Conservation (phyloP, 2,888 invertebrate genomes). For the Serripes groenlandicus region DNA sequence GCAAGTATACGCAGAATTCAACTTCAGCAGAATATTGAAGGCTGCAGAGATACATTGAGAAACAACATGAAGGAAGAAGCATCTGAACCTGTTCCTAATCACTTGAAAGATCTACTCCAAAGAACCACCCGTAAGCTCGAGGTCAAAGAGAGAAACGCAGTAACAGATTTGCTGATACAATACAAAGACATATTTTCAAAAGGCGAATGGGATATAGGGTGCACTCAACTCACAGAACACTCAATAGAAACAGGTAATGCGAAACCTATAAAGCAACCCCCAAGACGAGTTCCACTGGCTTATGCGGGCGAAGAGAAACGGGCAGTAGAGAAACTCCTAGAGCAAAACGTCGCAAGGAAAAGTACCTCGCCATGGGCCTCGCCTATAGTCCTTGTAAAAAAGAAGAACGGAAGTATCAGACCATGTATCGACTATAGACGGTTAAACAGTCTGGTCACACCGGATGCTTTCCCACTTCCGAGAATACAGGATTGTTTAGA, state of each 20-base stretch:
- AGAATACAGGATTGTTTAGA: conserved; percentile 45
- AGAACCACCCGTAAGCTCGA: too few relatives aligned
- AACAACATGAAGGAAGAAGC: not conserved
- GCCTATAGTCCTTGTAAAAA: conserved; percentile 29
- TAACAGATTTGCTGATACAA: conserved; percentile 34
- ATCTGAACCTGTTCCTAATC: not conserved
- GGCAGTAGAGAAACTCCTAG: conserved; percentile 31
- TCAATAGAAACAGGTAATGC: conserved; percentile 50
- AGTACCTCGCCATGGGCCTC: conserved; percentile 42
- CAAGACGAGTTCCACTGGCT: conserved; percentile 47
- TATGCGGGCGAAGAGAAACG: conserved; percentile 37
- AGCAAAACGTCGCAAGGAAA: conserved; percentile 35
- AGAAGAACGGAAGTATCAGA: conserved; percentile 40
- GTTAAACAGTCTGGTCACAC: conserved; percentile 29
- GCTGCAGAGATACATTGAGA: not conserved
- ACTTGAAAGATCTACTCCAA: not conserved
- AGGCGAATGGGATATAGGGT: conserved; percentile 49
- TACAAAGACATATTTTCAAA: conserved; percentile 45
- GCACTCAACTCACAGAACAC: conserved; percentile 56
- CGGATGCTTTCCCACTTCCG: conserved; percentile 14
- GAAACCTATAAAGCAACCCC: conserved; percentile 49
- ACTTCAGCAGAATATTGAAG: not conserved
- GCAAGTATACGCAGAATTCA: conserved; percentile 13
- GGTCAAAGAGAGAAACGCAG: not conserved
- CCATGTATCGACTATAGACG: conserved; percentile 34